Base-by-base conservation (phyloP, 92 coral and sea anemone genomes). In the Phymanthus crucifer region DNA sequence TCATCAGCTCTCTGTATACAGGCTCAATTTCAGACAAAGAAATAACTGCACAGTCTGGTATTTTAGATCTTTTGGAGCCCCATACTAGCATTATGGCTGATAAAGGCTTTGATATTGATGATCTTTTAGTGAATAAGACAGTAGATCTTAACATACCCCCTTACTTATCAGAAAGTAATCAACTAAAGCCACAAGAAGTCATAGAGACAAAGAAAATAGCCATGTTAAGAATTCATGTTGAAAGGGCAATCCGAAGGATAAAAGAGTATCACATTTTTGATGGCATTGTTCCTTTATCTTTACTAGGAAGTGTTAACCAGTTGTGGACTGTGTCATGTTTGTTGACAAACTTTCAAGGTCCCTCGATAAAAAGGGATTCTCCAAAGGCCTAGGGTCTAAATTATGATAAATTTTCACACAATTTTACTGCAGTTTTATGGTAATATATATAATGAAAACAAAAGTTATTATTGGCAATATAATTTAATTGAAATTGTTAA, bases 281-380 rank as follows among this genome's bases (percentile, higher is more conserved):
- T 57, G 47, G 58, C 32, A 77, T 31, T 65, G 77, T 85, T 32
- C 81, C 89, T 38, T 48, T 85, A 43, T n/a, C 73, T 21, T 64
- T 64, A 19, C 43, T 85, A 35, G 82, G 89, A n/a, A 80, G 76
- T 37, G 50, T 79, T 23, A 80, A 73, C 57, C 85, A 80, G 70
- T 24, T 80, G 43, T 80, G 76, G 40, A 73, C 85, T 18, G 84
- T 85, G 36, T 46, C 76, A 24, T 78, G 89, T 54, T 64, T 85
- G 21, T 65, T 85, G 32, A 85, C 82, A 19, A 85, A 85, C 36
- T 80, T 85, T 56, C 89, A 85, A 80, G 85, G 89, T 34, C 85
- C 89, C 50, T 56, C 80, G 9, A 45, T 43, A 3, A 40, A 2
- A 73, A 45, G 26, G n/a, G 73, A 52, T 52, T 8, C 13, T 34